A percentile compares a stretch with the other conserved stretches of the same genome.
These are phyloP conservation scores for Drosophila mercatorum DNA, from an alignment of 2,888 invertebrate species.

Conservation along the genomic window DNA sequence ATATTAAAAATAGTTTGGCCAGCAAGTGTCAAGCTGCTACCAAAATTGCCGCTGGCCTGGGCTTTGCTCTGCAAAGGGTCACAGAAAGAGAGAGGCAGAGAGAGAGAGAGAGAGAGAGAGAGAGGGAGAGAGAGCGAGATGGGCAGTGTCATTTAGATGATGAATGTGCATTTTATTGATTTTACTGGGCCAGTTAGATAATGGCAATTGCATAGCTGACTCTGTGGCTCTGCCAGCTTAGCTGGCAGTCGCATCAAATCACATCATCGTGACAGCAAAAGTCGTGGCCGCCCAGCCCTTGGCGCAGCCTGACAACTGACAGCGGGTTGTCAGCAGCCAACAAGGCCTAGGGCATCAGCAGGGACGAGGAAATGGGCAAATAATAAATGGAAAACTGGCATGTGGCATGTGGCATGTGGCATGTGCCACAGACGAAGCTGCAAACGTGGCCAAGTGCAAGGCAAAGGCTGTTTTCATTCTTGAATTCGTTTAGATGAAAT, in stretches of 20 bases:
- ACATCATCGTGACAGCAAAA: constrained; percentile 36
- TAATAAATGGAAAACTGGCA: constrained; percentile 11
- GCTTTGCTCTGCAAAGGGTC: not conserved
- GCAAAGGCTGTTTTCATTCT: constrained; percentile 32
- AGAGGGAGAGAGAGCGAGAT: not conserved
- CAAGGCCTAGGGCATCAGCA: constrained; percentile 13
- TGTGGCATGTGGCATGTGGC: constrained; percentile 18
- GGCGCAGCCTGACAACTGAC: not conserved
- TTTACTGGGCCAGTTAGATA: constrained; percentile 55
- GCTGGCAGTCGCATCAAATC: constrained; percentile 40
- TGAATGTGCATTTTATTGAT: constrained; percentile 66
- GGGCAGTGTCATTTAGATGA: constrained; percentile 41
- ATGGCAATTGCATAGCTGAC: constrained; percentile 48
- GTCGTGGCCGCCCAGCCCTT: not conserved
- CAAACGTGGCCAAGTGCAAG: constrained; percentile 51
- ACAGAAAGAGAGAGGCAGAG: not conserved
- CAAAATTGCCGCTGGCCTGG: constrained; percentile 37
- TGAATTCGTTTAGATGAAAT: constrained; percentile 6
- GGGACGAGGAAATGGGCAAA: constrained; percentile 4
- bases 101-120: not conserved
- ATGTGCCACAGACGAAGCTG: constrained; percentile 14
- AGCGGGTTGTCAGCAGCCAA: constrained; percentile 44
- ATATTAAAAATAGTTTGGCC: constrained; percentile 70
- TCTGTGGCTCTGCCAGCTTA: not conserved
- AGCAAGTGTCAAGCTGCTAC: constrained; percentile 60